Conservation (phyloP, 2,888 invertebrate genomes). For the Noctuana brunneofusca region DNA sequence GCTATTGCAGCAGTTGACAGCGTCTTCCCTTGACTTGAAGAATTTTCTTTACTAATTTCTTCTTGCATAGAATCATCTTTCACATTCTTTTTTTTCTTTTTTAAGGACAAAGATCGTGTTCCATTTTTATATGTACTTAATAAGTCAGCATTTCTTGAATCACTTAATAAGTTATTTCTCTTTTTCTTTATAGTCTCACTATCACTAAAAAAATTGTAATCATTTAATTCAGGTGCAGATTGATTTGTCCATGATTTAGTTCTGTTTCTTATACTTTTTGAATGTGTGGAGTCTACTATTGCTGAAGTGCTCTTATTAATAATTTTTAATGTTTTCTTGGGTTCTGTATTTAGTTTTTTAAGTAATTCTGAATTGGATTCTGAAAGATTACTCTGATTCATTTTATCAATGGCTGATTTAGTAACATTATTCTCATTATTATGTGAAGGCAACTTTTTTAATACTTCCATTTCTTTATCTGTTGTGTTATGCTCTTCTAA, state of each 20-base stretch:
- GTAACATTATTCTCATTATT: constrained; percentile 16
- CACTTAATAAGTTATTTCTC: constrained; percentile 33
- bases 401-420: constrained; percentile 5
- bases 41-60: not conserved
- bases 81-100: constrained; percentile 29
- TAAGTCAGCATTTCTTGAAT: constrained; percentile 2
- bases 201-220: constrained; percentile 57
- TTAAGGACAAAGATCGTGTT: constrained; percentile 21
- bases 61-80: constrained; percentile 8
- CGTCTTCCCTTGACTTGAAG: not conserved
- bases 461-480: constrained; percentile 36
- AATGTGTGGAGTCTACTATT: constrained; percentile 34
- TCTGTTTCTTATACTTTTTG: constrained; percentile 55
- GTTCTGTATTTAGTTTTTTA: constrained; percentile 46
- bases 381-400: constrained; percentile 40
- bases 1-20: constrained; percentile 24
- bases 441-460: constrained; percentile 25
- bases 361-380: constrained; percentile 47
- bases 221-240: constrained; percentile 40
- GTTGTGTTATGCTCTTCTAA: constrained; percentile 12
- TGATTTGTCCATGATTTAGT: constrained; percentile 64
- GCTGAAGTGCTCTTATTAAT: constrained; percentile 60
- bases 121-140: not conserved
- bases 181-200: constrained; percentile 54
- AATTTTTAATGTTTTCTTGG: constrained; percentile 41